Evolutionary conservation across 2,888 invertebrate genomes (phyloP).

Genomic region (Axea sp.): DNA sequence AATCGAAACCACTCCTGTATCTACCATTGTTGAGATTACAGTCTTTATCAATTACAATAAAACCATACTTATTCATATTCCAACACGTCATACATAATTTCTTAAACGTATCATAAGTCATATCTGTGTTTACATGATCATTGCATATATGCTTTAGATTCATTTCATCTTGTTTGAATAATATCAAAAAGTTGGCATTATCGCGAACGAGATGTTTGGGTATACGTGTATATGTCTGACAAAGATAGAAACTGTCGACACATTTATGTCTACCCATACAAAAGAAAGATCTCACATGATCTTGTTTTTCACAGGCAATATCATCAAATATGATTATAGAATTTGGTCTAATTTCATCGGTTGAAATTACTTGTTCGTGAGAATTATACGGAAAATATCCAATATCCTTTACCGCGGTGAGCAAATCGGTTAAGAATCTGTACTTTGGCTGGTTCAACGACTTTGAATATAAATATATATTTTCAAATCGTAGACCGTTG

Average conservation of each 20-base stretch:
- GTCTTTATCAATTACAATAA: too few species aligned
- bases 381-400: slow-evolving; percentile 18
- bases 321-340: slow-evolving; percentile 52
- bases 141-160: slow-evolving; percentile 64
- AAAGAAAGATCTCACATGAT: slow-evolving; percentile 59
- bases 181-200: slow-evolving; percentile 62
- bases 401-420: slow-evolving; percentile 56
- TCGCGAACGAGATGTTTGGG: slow-evolving; percentile 64
- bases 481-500: slow-evolving; percentile 7
- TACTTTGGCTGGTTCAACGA: slow-evolving; percentile 70
- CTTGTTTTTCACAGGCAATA: slow-evolving; percentile 71
- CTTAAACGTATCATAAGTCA: slow-evolving; percentile 62
- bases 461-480: slow-evolving; percentile 68
- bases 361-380: slow-evolving; percentile 13
- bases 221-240: slow-evolving; percentile 63
- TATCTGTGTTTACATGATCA: slow-evolving; percentile 65
- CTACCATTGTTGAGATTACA: too few species aligned
- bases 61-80: too few species aligned
- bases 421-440: slow-evolving; percentile 62
- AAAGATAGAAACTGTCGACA: slow-evolving; percentile 64
- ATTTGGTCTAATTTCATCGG: slow-evolving; percentile 2
- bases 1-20: too few species aligned
- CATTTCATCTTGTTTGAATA: slow-evolving; percentile 64
- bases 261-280: slow-evolving; percentile 62
- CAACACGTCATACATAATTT: too few species aligned